A percentile compares a stretch with the other conserved stretches of the same genome.
Evolutionary conservation across 1,140 invertebrate genomes (phyloP).

Genomic region (Sinonovacula constricta): DNA sequence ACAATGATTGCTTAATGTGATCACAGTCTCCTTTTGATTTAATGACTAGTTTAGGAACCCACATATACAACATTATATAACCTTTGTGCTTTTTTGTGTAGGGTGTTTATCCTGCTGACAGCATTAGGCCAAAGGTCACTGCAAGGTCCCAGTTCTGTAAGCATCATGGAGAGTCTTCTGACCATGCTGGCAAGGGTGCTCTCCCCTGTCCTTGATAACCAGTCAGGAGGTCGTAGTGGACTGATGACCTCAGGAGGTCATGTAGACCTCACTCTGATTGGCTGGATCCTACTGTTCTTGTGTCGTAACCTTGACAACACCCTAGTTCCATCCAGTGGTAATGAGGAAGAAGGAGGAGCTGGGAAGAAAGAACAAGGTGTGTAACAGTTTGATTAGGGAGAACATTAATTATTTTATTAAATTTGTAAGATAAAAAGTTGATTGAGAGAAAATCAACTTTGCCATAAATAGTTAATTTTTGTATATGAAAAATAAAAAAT

Average conservation of each 20-base stretch:
- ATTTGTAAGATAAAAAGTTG: too few relatives aligned
- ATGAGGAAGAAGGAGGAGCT: slow-evolving; percentile 65
- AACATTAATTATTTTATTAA: too few relatives aligned
- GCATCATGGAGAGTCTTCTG: slow-evolving; percentile 76
- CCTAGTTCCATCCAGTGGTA: slow-evolving; percentile 32
- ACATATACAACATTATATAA: neutral
- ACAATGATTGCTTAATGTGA: too few relatives aligned
- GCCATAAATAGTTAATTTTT: too few relatives aligned
- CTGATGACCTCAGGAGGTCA: slow-evolving; percentile 56
- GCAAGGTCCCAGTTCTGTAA: slow-evolving; percentile 69
- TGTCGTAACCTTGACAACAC: slow-evolving; percentile 86
- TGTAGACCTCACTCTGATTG: slow-evolving; percentile 84
- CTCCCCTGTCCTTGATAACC: slow-evolving; percentile 62
- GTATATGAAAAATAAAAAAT: too few relatives aligned
- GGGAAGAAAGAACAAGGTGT: slow-evolving; percentile 50
- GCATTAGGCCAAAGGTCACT: slow-evolving; percentile 92
- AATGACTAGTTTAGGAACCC: too few relatives aligned
- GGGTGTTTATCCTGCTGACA: slow-evolving; percentile 91
- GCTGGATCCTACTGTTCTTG: slow-evolving; percentile 89
- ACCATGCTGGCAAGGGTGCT: slow-evolving; percentile 74
- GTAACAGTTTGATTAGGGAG: too few relatives aligned
- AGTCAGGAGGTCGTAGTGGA: slow-evolving; percentile 28
- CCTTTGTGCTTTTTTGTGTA: slow-evolving; percentile 75
- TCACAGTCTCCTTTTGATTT: too few relatives aligned
- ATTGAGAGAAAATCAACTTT: too few relatives aligned